phyloP scores from a whole-genome alignment of 1,140 invertebrate species.

The Agrilus planipennis region DNA sequence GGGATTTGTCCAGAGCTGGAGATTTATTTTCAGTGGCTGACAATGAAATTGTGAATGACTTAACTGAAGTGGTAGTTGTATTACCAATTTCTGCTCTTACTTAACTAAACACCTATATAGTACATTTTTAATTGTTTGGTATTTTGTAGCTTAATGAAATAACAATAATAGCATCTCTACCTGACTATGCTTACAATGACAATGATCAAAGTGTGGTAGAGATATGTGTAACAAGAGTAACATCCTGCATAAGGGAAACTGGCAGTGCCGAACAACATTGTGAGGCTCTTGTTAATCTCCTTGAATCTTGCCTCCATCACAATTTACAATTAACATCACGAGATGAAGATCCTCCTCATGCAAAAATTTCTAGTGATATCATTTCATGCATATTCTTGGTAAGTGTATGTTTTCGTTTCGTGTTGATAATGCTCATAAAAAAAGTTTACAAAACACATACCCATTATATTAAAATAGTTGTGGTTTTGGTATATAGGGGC shows the following conservation, averaged over 20 bases:
- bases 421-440: too few relatives aligned
- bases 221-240: constrained; percentile 80
- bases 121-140: neutral
- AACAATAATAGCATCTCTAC: constrained; percentile 62
- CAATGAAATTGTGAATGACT: constrained; percentile 71
- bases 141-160: constrained; percentile 53
- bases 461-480: too few relatives aligned
- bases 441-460: too few relatives aligned
- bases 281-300: constrained; percentile 62
- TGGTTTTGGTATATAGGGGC: too few relatives aligned
- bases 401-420: constrained; percentile 30
- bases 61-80: constrained; percentile 65
- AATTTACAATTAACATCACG: constrained; percentile 66
- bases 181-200: constrained; percentile 72
- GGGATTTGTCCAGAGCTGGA: constrained; percentile 81
- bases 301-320: constrained; percentile 80
- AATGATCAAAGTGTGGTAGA: constrained; percentile 90
- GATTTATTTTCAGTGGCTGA: constrained; percentile 83
- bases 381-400: constrained; percentile 90
- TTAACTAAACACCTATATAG: too few relatives aligned
- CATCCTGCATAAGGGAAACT: constrained; percentile 81
- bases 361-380: constrained; percentile 88
- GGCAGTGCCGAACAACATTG: constrained; percentile 77
- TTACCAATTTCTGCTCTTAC: too few relatives aligned
- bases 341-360: constrained; percentile 85